phyloP scores from a whole-genome alignment of 1,140 invertebrate genomes.

The Ruditapes philippinarum region DNA sequence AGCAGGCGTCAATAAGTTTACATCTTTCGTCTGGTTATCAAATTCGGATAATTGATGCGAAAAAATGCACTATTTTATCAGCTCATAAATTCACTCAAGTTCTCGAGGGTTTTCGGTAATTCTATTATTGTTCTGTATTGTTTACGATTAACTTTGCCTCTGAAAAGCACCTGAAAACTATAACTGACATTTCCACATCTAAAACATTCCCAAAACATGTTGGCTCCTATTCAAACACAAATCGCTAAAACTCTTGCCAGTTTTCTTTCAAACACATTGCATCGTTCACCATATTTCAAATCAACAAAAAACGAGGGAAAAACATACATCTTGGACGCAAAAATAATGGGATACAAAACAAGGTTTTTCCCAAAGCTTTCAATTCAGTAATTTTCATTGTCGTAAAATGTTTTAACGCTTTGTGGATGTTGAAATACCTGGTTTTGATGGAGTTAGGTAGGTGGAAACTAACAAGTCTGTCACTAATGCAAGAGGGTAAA shows the following conservation, averaged over 20 bases:
- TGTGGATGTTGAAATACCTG: neutral
- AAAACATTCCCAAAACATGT: constrained; percentile 23
- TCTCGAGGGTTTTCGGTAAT: neutral
- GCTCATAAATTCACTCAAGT: neutral
- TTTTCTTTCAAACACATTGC: neutral
- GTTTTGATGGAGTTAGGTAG: neutral
- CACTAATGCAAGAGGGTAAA: neutral
- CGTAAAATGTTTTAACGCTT: neutral
- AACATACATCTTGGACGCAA: neutral
- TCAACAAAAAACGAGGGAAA: neutral
- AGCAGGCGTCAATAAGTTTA: neutral
- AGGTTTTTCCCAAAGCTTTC: neutral
- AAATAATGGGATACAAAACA: neutral
- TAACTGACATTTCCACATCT: constrained; percentile 7
- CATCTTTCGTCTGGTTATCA: neutral
- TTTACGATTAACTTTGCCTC: neutral
- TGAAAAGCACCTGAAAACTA: neutral
- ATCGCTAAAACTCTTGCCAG: neutral
- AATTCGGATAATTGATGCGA: neutral
- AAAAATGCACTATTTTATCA: neutral
- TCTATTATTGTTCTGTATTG: neutral
- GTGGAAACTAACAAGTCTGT: neutral
- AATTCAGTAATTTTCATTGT: neutral
- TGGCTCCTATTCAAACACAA: neutral
- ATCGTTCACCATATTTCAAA: constrained; percentile 10